Evolutionary conservation across 2,888 invertebrate genomes (phyloP), one percentile per base, ranked within the genome.

Genomic region (Agrotis exclamationis): DNA sequence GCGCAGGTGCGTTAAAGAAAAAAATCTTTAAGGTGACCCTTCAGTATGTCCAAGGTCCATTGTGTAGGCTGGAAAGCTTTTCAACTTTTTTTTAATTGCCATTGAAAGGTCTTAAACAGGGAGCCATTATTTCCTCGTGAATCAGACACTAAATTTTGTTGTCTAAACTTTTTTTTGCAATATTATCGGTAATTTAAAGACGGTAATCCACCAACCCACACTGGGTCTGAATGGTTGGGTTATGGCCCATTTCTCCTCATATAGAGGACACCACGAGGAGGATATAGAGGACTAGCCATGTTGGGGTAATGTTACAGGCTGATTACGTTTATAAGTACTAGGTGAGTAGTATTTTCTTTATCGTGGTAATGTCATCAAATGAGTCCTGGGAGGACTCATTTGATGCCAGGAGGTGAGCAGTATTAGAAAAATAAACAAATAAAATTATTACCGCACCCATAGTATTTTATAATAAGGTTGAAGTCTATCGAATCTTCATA

Each of bases 1-100:
- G 76, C 72, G 75, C 80, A 81, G 72, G 78, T 86, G 86, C 80
- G 63, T 66, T 76, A 69, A 33, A 45, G 68, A 72, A 76, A 76
- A 79, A 80, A 83, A 70, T 39, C 63, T 50, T 53, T 64, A 71
- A 79, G 71, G 75, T 74, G 76, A 74, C 76, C 68, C 76, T 76
- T 80, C 51, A 60, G 74, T 67, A 76, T 69, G 45, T 56, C 63
- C 76, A 74, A 77, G 76, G 68, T 74, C 39, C 18, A 48, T 45
- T 51, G 47, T 65, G 48, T 57, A 18, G 20, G 50, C 24, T 70
- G 51, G 45, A 63, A 62, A 56, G 28, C 63, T 62, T 47, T 53
- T 28, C 20, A 24, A 50, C 9, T 53, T n/a, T 65, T 59, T 51
- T 60, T 4, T 51, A 16, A 56, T 59, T 20, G 13, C 1, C 9